Evolutionary conservation across 2,888 invertebrate genomes (phyloP).

Genomic region (Oligia latruncula): DNA sequence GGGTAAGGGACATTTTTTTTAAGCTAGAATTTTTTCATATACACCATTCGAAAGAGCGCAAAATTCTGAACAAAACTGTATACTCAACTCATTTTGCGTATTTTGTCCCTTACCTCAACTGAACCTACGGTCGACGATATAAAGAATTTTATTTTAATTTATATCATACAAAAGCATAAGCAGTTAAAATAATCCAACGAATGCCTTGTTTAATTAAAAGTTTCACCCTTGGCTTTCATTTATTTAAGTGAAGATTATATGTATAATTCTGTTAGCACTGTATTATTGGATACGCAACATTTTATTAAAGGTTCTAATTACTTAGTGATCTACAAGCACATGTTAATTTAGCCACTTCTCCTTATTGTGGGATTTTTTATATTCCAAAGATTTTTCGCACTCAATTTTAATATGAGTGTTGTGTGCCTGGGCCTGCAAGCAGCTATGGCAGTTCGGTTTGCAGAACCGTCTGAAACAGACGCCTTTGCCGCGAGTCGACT

Average conservation of each 20-base stretch:
- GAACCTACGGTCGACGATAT: no score
- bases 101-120: no score
- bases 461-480: conserved; percentile 76
- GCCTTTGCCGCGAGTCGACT: conserved; percentile 67
- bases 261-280: neutral
- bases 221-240: conserved; percentile 20
- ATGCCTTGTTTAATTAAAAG: neutral
- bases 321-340: conserved; percentile 13
- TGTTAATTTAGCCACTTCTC: conserved; percentile 37
- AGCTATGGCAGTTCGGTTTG: conserved; percentile 75
- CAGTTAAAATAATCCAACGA: neutral
- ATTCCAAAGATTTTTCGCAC: conserved; percentile 48
- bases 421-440: conserved; percentile 46
- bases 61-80: no score
- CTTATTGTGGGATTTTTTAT: conserved; percentile 34
- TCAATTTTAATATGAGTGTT: conserved; percentile 53
- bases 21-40: no score
- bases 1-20: no score
- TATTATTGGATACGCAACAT: conserved; percentile 16
- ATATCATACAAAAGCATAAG: neutral
- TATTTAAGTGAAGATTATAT: neutral
- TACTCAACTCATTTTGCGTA: no score
- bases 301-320: conserved; percentile 26
- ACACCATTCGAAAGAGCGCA: no score
- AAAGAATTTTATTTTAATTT: conserved; percentile 12